Evolutionary conservation across 37 sponge, comb jelly and placozoan species (phyloP).

Genomic region (Sycon ciliatum): DNA sequence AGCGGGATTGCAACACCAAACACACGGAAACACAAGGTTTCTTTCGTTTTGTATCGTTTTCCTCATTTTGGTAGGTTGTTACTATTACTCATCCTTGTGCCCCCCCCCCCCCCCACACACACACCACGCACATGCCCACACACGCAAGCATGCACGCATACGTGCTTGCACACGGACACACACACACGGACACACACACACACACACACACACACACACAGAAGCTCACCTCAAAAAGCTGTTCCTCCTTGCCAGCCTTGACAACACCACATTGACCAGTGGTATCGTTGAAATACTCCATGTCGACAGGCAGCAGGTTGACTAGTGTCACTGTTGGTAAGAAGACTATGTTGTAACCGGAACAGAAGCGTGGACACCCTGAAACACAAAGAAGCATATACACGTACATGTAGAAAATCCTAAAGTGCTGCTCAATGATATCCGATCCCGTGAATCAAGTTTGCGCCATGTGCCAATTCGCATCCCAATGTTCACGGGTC

Average conservation of each 20-base stretch:
- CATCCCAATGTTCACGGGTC: too few relatives aligned
- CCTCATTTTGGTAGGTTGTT: too few relatives aligned
- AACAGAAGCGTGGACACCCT: too few relatives aligned
- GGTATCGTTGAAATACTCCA: conserved; percentile 8
- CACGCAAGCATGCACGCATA: background rate
- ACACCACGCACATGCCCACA: background rate
- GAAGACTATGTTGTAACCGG: conserved; percentile 72
- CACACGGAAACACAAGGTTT: too few relatives aligned
- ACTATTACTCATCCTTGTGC: too few relatives aligned
- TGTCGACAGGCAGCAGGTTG: conserved; percentile 66
- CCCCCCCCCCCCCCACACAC: background rate
- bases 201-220: conserved; percentile 27
- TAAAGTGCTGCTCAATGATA: too few relatives aligned
- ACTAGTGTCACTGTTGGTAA: conserved; percentile 51
- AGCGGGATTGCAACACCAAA: too few relatives aligned
- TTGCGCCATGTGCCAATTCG: too few relatives aligned
- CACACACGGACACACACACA: background rate
- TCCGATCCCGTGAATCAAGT: too few relatives aligned
- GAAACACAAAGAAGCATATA: too few relatives aligned
- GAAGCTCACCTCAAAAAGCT: conserved; percentile 11
- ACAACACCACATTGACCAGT: background rate
- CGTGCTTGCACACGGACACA: conserved; percentile 11
- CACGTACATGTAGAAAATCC: too few relatives aligned
- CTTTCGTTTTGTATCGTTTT: too few relatives aligned
- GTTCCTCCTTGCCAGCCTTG: conserved; percentile 12